A percentile compares a stretch with the other conserved stretches of the same genome.
phyloP scores from a whole-genome alignment of 2,113 vertebrate genomes.

The Apaloderma vittatum region DNA sequence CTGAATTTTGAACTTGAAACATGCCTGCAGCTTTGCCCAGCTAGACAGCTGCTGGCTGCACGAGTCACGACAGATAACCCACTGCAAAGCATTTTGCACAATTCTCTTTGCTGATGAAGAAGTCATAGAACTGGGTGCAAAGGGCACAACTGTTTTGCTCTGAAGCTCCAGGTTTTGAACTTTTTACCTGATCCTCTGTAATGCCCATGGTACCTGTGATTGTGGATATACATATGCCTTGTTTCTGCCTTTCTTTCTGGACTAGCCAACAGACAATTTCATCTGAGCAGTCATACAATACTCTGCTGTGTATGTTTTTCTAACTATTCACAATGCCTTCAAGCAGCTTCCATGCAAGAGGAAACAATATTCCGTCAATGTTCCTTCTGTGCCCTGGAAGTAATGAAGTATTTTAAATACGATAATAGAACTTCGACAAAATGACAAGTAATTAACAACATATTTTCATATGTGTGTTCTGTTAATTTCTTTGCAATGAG shows the following conservation, averaged over 20 bases:
- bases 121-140: neutral
- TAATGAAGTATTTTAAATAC: neutral
- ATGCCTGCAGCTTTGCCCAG: neutral
- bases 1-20: neutral
- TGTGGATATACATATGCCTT: neutral
- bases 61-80: neutral
- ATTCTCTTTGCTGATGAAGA: neutral
- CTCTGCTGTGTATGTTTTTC: neutral
- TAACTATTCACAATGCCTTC: conserved; percentile 7
- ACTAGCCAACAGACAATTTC: neutral
- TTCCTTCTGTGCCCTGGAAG: conserved; percentile 54
- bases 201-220: neutral
- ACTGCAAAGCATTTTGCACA: neutral
- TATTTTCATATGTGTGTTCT: neutral
- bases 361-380: conserved; percentile 29
- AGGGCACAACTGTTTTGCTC: neutral
- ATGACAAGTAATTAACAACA: neutral
- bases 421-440: neutral
- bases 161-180: neutral
- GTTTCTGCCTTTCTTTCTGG: neutral
- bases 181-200: neutral
- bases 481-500: conserved; percentile 10
- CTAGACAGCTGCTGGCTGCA: neutral
- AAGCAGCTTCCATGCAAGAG: conserved; percentile 8
- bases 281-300: conserved; percentile 45